Percentiles rank a stretch among this genome's conserved stretches.
Evolutionary conservation across 2,113 vertebrate genomes (phyloP).

Genomic region (Myotis brandtii): DNA sequence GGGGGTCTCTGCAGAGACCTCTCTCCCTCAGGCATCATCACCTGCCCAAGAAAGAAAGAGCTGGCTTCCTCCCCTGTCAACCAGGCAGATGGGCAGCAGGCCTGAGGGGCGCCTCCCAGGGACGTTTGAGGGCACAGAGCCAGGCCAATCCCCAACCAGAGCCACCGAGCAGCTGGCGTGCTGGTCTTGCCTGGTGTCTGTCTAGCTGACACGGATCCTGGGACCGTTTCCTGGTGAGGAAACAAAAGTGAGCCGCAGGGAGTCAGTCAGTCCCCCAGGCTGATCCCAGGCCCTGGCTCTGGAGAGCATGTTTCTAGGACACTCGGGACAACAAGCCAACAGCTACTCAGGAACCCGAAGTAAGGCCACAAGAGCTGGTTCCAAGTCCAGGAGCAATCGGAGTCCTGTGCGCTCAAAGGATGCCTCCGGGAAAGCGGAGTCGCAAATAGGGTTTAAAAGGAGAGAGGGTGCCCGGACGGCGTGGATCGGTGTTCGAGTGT

Average conservation of each 20-base stretch:
- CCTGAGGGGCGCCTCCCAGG: not conserved
- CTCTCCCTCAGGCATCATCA: not conserved
- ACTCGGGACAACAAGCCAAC: not conserved
- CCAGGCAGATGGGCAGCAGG: not conserved
- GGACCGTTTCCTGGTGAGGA: not conserved
- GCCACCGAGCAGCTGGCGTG: not conserved
- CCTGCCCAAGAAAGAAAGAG: not conserved
- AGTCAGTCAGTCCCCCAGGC: not conserved
- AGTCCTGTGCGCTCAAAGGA: not conserved
- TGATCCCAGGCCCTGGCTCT: not conserved
- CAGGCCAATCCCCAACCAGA: not conserved
- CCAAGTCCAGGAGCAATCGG: not conserved
- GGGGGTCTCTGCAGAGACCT: not conserved
- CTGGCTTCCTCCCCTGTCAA: not conserved
- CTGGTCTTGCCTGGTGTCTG: not conserved
- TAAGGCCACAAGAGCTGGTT: not conserved
- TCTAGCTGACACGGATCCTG: not conserved
- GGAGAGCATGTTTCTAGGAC: slow-evolving; percentile 4
- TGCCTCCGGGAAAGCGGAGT: not conserved
- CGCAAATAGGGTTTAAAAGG: not conserved
- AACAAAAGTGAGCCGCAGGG: not conserved
- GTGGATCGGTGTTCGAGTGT: too few relatives aligned
- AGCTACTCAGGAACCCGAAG: not conserved
- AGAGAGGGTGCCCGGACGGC: not conserved
- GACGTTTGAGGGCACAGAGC: not conserved